These are phyloP conservation scores for Amaurobius ferox DNA, from an alignment of 2,888 invertebrate genomes.

Conservation along the genomic window DNA sequence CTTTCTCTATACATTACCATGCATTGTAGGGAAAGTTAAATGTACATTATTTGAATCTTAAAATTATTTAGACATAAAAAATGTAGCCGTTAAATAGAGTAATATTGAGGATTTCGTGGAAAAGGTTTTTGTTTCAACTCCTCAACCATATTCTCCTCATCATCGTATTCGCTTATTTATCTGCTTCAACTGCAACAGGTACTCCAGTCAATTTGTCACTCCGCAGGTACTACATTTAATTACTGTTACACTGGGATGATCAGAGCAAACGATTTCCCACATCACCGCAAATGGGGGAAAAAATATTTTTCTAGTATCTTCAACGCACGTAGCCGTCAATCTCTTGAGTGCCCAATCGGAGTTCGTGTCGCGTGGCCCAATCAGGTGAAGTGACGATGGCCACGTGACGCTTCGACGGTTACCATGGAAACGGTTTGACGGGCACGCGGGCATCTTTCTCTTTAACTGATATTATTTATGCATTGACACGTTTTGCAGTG, in stretches of 20 bases:
- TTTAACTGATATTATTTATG: slow-evolving; percentile 50
- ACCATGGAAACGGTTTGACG: neutral
- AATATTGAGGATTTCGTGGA: too few species aligned
- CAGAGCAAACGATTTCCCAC: neutral
- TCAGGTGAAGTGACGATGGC: slow-evolving; percentile 54
- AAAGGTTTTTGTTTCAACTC: too few species aligned
- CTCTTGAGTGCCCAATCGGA: slow-evolving; percentile 5
- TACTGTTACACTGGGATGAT: neutral
- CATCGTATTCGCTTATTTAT: too few species aligned
- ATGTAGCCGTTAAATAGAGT: too few species aligned
- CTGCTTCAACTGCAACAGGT: too few species aligned
- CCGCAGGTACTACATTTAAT: neutral
- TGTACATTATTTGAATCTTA: too few species aligned
- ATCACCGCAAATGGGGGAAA: neutral
- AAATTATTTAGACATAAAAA: too few species aligned
- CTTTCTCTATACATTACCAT: too few species aligned
- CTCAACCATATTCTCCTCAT: too few species aligned
- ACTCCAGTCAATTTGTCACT: too few species aligned
- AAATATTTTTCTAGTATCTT: neutral
- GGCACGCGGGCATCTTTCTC: slow-evolving; percentile 4
- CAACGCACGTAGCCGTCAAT: neutral
- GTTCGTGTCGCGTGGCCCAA: slow-evolving; percentile 31
- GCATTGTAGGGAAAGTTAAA: too few species aligned
- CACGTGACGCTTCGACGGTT: slow-evolving; percentile 13
- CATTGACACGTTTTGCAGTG: slow-evolving; percentile 37